Evolutionary conservation across 2,888 invertebrate species (phyloP), one percentile per base, ranked within the genome.

Genomic region (Aelia acuminata): DNA sequence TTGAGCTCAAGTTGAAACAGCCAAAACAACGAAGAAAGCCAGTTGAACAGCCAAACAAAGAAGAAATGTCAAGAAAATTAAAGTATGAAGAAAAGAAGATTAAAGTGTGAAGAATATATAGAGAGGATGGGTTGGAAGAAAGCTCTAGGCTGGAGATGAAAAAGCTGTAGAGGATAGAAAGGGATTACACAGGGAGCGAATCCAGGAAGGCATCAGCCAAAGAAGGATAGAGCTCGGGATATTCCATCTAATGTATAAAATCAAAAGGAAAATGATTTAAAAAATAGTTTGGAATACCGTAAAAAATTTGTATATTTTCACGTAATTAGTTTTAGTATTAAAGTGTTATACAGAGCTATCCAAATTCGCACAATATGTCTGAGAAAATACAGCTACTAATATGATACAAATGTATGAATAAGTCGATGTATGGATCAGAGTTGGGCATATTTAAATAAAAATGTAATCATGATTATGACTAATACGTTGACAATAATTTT

Each of bases 21-120:
- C n/a, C n/a, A n/a, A n/a, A n/a, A n/a, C n/a, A n/a, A n/a, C n/a
- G 31, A 18, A 31, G 31, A 31, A 18, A 31, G 31, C 63, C 63
- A 15, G 31, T 31, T 35, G 63, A 63, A 63, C 31, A 18, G 63
- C 63, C 63, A 31, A 43, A n/a, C n/a, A n/a, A n/a, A n/a, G n/a
- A n/a, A n/a, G n/a, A 63, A 63, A 63, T 31, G 31, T 31, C 15
- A 63, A 63, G 63, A 63, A 63, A 63, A 63, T 63, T 63, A 63
- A 80, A 80, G 80, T 39, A 80, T 43, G 80, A 43, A 80, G 39
- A 43, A 80, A 43, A 80, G 80, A 80, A 80, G 80, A 80, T 39
- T 80, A 80, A 43, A 80, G 80, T 80, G 80, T 43, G 80, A 80
- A 80, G 80, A 39, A 43, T 80, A 80, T 63, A 63, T 63, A 80